Evolutionary conservation across 2,113 vertebrate species (phyloP).

Genomic region (Sarotherodon lohbergeri): DNA sequence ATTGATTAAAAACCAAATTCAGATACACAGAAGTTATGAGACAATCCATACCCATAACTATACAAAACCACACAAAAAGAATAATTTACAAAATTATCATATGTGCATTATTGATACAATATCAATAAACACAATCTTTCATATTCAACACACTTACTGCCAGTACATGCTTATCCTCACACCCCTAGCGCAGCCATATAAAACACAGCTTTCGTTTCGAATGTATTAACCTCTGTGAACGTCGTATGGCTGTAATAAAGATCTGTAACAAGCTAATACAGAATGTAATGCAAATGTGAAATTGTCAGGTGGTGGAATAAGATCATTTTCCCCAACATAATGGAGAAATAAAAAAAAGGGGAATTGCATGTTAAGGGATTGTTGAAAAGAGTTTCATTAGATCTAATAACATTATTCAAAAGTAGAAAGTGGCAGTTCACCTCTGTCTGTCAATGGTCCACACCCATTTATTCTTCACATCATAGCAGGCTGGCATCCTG

Average conservation of each 20-base stretch:
- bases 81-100: background rate
- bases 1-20: background rate
- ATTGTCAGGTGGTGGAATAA: background rate
- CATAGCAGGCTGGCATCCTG: conserved; percentile 41
- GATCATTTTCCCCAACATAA: background rate
- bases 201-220: background rate
- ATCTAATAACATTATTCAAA: background rate
- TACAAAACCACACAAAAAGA: background rate
- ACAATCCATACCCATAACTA: background rate
- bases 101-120: background rate
- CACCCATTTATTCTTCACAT: conserved; percentile 36
- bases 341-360: background rate
- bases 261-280: background rate
- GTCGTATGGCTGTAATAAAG: background rate
- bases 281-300: background rate
- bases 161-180: background rate
- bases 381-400: background rate
- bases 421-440: background rate
- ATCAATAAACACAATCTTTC: background rate
- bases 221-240: background rate
- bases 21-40: background rate
- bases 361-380: background rate
- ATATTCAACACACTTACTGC: background rate
- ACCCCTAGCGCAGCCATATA: background rate
- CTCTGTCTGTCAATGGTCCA: conserved; percentile 4